Conservation (phyloP, 2,113 vertebrate genomes). For the Mastomys coucha region DNA sequence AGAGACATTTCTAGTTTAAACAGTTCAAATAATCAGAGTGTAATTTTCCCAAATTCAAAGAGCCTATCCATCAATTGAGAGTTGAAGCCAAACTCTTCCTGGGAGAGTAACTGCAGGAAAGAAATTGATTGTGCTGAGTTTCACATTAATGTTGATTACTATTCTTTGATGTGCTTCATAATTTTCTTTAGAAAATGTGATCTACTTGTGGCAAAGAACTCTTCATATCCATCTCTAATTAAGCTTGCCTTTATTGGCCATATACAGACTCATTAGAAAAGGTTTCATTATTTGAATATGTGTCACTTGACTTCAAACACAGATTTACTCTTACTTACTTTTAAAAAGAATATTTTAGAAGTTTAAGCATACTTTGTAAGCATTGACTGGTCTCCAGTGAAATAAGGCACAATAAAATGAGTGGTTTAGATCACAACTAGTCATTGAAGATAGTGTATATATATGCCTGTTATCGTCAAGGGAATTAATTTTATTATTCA, state of each 20-base stretch:
- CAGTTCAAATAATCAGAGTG: conserved; percentile 45
- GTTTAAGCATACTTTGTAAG: background rate
- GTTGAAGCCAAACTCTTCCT: conserved; percentile 40
- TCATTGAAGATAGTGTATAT: background rate
- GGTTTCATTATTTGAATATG: conserved; percentile 26
- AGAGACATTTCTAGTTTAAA: conserved; percentile 55
- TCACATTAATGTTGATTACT: conserved; percentile 63
- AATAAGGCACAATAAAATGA: background rate
- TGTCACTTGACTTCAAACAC: background rate
- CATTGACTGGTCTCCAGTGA: background rate
- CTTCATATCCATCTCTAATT: conserved; percentile 41
- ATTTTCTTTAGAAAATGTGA: conserved; percentile 49
- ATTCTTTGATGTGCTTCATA: conserved; percentile 34
- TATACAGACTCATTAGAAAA: background rate
- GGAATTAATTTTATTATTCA: background rate
- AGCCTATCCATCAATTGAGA: conserved; percentile 19
- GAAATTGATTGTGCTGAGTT: conserved; percentile 66
- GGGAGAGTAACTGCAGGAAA: conserved; percentile 50
- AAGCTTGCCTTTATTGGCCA: conserved; percentile 25
- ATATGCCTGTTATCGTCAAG: background rate
- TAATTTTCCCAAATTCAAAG: conserved; percentile 48
- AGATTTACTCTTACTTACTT: background rate
- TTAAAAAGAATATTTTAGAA: background rate
- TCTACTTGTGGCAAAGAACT: background rate
- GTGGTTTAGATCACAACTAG: background rate